phyloP scores from a whole-genome alignment of 2,797 vertebrate genomes.

The Anomalospiza imberbis region DNA sequence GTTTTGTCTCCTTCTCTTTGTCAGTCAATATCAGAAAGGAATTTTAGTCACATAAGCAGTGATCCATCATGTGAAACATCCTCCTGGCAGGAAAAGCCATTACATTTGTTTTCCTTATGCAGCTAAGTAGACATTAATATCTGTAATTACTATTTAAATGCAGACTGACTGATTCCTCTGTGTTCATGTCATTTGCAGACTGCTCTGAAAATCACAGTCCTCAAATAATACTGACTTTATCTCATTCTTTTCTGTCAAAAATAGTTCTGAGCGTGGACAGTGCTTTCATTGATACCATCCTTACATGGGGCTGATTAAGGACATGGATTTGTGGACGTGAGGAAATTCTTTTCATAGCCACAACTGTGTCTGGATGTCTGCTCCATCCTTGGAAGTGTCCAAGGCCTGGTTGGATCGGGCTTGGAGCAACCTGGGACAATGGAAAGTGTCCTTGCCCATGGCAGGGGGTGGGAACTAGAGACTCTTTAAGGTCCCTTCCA shows the following conservation, averaged over 20 bases:
- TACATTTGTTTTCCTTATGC: conserved; percentile 32
- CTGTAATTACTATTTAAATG: conserved; percentile 42
- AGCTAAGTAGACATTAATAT: conserved; percentile 25
- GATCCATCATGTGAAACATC: conserved; percentile 25
- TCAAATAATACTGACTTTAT: not conserved
- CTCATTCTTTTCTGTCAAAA: not conserved
- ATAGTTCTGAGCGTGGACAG: not conserved
- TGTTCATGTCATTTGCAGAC: not conserved
- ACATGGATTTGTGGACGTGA: fast-evolving
- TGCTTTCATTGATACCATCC: not conserved
- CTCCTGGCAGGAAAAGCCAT: conserved; percentile 16
- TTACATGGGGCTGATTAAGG: fast-evolving
- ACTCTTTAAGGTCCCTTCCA: not conserved
- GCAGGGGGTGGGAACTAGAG: not conserved
- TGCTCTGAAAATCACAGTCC: not conserved
- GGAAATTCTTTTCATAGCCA: not conserved
- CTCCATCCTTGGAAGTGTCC: not conserved
- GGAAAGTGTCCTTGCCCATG: not conserved
- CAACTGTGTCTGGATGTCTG: not conserved
- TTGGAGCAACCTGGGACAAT: not conserved
- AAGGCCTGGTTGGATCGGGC: fast-evolving
- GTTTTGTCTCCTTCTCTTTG: not conserved
- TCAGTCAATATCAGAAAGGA: conserved; percentile 18
- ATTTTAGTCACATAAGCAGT: conserved; percentile 24
- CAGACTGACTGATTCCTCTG: not conserved